Percentiles rank a stretch among this genome's conserved stretches.
These are phyloP conservation scores for Drosophila testacea DNA, from an alignment of 2,888 invertebrate species.

Conservation along the genomic window DNA sequence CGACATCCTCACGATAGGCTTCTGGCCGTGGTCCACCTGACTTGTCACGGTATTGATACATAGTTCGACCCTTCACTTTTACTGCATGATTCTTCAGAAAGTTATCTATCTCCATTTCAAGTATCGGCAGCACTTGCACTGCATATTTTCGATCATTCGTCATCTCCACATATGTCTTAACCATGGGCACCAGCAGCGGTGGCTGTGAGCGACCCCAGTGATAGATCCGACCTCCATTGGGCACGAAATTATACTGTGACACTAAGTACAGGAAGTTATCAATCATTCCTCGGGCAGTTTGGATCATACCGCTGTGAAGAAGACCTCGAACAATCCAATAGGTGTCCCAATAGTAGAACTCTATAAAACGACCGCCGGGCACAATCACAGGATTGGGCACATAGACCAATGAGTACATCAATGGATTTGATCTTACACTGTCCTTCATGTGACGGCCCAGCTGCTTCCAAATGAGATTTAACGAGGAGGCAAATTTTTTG, in stretches of 20 bases:
- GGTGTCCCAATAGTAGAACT: slow-evolving; percentile 98
- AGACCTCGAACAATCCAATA: slow-evolving; percentile 97
- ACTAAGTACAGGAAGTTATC: slow-evolving; percentile 93
- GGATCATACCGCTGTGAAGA: slow-evolving; percentile 92
- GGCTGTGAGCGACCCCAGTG: slow-evolving; percentile 94
- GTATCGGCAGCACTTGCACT: slow-evolving; percentile 87
- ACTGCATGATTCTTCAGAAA: slow-evolving; percentile 92
- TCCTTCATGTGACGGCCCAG: slow-evolving; percentile 91
- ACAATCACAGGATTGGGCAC: slow-evolving; percentile 94
- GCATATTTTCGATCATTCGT: slow-evolving; percentile 90
- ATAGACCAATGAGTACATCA: slow-evolving; percentile 93
- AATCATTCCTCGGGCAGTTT: slow-evolving; percentile 93
- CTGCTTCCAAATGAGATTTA: slow-evolving; percentile 91
- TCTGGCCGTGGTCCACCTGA: slow-evolving; percentile 95
- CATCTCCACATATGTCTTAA: slow-evolving; percentile 90
- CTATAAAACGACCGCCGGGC: slow-evolving; percentile 95
- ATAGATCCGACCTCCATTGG: slow-evolving; percentile 96
- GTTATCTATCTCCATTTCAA: slow-evolving; percentile 92
- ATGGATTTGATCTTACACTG: slow-evolving; percentile 89
- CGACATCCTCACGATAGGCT: slow-evolving; percentile 92
- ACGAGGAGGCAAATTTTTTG: slow-evolving; percentile 89
- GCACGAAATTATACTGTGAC: slow-evolving; percentile 91
- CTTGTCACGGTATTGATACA: slow-evolving; percentile 91
- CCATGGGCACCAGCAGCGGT: slow-evolving; percentile 93
- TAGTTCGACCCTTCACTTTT: slow-evolving; percentile 87